Conservation (phyloP, 2,797 vertebrate genomes). For the Oryzias sinensis region DNA sequence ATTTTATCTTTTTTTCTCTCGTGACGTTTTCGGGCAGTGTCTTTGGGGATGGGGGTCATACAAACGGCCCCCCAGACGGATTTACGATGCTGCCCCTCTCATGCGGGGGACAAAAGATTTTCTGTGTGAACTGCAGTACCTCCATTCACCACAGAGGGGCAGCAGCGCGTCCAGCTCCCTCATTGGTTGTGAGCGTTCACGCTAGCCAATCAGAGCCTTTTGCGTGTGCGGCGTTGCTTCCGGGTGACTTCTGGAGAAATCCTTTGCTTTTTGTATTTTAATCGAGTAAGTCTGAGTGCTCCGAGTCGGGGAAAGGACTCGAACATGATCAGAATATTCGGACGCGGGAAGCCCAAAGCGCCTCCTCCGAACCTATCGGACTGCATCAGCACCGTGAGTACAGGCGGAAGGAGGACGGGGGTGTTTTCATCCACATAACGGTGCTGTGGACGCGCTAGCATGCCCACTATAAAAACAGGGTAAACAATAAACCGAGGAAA, state of each 20-base stretch:
- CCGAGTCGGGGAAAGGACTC: background rate
- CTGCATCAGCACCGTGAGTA: constrained; percentile 93
- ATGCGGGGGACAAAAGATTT: constrained; percentile 52
- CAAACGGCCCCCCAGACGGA: too few species aligned
- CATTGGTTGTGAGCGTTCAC: constrained; percentile 52
- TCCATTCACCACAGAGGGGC: constrained; percentile 26
- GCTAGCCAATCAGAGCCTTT: constrained; percentile 44
- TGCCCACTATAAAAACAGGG: constrained; percentile 5
- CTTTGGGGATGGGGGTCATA: background rate
- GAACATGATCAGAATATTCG: constrained; percentile 93
- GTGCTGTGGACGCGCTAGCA: constrained; percentile 25
- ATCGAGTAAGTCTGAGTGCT: constrained; percentile 2
- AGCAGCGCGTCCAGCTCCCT: background rate
- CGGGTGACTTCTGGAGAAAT: constrained; percentile 55
- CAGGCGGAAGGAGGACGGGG: background rate
- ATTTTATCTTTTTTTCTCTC: too few species aligned
- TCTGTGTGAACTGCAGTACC: constrained; percentile 7
- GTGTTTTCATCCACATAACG: constrained; percentile 44
- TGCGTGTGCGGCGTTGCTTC: constrained; percentile 52
- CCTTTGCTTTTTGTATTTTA: constrained; percentile 27
- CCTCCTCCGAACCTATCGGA: constrained; percentile 91
- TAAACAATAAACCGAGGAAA: background rate
- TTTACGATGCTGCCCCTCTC: background rate
- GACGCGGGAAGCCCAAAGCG: constrained; percentile 87
- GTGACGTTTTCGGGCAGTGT: background rate